Evolutionary conservation across 2,888 invertebrate genomes (phyloP).

Genomic region (Zaprionus obscuricornis): DNA sequence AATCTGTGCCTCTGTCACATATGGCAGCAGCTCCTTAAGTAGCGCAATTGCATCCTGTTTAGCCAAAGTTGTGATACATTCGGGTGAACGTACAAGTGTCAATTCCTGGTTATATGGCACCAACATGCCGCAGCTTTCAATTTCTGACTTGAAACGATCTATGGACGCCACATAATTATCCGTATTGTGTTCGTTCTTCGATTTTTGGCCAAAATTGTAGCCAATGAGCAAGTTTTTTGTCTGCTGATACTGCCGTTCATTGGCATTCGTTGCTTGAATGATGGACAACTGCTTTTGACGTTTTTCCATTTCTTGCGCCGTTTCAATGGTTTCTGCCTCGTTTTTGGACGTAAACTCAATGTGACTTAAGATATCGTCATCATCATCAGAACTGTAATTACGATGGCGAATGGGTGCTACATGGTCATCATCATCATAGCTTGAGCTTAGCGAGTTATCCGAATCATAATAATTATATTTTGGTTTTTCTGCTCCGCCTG

Average conservation of each 20-base stretch:
- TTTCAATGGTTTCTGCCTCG: constrained; percentile 92
- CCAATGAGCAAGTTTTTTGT: constrained; percentile 82
- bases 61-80: not conserved
- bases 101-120: constrained; percentile 69
- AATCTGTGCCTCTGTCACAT: constrained; percentile 40
- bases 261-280: constrained; percentile 82
- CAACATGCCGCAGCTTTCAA: constrained; percentile 79
- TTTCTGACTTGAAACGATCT: constrained; percentile 71
- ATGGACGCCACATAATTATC: constrained; percentile 78
- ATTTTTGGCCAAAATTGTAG: constrained; percentile 74
- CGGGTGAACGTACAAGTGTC: constrained; percentile 48
- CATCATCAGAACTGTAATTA: constrained; percentile 76
- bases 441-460: constrained; percentile 85
- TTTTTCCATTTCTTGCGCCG: constrained; percentile 84
- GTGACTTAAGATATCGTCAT: constrained; percentile 85
- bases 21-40: constrained; percentile 67
- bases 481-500: too few species aligned
- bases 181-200: constrained; percentile 12
- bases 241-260: constrained; percentile 82
- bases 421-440: constrained; percentile 83
- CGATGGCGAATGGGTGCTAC: constrained; percentile 50
- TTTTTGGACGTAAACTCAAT: constrained; percentile 94
- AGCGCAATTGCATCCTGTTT: constrained; percentile 27
- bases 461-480: constrained; percentile 77
- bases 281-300: constrained; percentile 82